Conservation (phyloP, 2,888 invertebrate species). For the Hirudinaria manillensis region DNA sequence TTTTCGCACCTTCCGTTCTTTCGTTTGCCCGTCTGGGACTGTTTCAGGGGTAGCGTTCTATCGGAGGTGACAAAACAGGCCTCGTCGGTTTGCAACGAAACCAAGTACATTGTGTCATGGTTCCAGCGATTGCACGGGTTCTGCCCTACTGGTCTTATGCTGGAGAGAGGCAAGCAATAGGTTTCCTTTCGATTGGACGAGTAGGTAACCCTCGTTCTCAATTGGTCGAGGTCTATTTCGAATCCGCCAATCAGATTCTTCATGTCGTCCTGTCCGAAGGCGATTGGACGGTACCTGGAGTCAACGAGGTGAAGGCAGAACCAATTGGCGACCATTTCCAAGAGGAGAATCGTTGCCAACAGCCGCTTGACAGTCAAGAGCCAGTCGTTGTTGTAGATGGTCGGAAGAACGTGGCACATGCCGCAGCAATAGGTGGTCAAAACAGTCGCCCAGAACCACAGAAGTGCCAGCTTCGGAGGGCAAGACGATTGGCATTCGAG, state of each 20-base stretch:
- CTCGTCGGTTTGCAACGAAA: slow-evolving; percentile 25
- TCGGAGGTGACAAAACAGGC: slow-evolving; percentile 21
- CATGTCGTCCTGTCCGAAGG: background rate
- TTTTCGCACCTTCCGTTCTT: background rate
- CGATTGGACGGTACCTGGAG: slow-evolving; percentile 41
- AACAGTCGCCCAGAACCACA: slow-evolving; percentile 41
- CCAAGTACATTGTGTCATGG: slow-evolving; percentile 34
- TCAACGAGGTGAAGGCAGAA: slow-evolving; percentile 44
- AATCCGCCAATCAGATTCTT: slow-evolving; percentile 28
- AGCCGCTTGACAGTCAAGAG: slow-evolving; percentile 34
- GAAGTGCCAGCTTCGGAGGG: slow-evolving; percentile 33
- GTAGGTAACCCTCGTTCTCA: slow-evolving; percentile 27
- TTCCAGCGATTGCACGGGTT: slow-evolving; percentile 27
- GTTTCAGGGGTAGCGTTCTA: background rate
- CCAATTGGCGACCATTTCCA: slow-evolving; percentile 46
- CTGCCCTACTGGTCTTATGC: slow-evolving; percentile 24
- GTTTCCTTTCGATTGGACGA: slow-evolving; percentile 2
- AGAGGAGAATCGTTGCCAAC: slow-evolving; percentile 42
- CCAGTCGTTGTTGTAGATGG: slow-evolving; percentile 40
- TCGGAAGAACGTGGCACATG: slow-evolving; percentile 42
- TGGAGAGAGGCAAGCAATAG: slow-evolving; percentile 26
- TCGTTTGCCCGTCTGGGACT: background rate
- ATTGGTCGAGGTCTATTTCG: slow-evolving; percentile 38
- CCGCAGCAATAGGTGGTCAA: slow-evolving; percentile 40
- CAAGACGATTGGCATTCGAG: slow-evolving; percentile 22